Evolutionary conservation across 2,113 vertebrate species (phyloP).

Genomic region (Hydrolagus affinis): DNA sequence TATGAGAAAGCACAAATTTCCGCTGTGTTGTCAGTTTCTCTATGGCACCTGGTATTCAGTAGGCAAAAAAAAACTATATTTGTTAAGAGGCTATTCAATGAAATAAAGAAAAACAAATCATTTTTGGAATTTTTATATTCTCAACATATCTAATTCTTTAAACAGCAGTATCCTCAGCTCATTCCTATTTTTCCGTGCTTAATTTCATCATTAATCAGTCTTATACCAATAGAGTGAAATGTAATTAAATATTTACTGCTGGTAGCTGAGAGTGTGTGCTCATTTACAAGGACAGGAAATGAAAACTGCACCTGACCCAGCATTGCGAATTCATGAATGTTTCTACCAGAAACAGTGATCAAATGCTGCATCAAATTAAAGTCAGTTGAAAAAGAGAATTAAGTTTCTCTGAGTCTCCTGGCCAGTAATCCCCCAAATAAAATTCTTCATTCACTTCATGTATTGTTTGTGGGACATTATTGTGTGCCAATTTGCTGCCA

Average conservation of each 20-base stretch:
- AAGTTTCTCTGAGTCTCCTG: not conserved
- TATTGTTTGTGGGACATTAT: too few relatives aligned
- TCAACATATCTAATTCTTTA: not conserved
- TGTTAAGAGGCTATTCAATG: too few relatives aligned
- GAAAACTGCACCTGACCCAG: not conserved
- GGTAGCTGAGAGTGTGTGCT: not conserved
- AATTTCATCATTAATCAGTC: constrained; percentile 15
- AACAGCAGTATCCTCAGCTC: not conserved
- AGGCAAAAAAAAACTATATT: not conserved
- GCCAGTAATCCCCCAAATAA: too few relatives aligned
- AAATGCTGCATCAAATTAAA: not conserved
- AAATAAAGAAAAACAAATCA: too few relatives aligned
- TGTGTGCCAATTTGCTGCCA: too few relatives aligned
- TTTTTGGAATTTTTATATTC: not conserved
- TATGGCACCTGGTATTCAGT: not conserved
- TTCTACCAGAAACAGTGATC: not conserved
- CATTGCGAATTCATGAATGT: not conserved
- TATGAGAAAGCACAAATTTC: not conserved
- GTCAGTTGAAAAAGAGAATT: not conserved
- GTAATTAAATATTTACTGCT: not conserved
- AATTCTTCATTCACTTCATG: too few relatives aligned
- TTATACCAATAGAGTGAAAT: not conserved
- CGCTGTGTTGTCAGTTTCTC: not conserved
- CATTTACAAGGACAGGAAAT: not conserved
- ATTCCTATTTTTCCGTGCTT: not conserved